Conservation (phyloP, 2,113 vertebrate genomes). For the Mastomys natalensis region DNA sequence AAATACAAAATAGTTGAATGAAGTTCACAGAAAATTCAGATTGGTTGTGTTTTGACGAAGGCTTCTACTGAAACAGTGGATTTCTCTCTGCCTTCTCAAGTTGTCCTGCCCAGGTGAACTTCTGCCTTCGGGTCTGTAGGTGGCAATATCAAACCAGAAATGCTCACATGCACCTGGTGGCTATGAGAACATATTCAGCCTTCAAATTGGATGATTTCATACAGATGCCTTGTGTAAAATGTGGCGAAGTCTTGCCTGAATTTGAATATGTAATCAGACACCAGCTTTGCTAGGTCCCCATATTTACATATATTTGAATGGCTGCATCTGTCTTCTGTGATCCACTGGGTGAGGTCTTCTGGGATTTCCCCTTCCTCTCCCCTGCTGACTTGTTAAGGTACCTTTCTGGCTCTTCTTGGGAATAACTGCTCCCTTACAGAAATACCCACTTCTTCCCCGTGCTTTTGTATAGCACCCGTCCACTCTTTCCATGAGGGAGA, state of each 20-base stretch:
- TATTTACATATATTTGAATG: conserved; percentile 76
- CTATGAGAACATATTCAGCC: not conserved
- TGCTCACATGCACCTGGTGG: not conserved
- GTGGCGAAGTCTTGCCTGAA: not conserved
- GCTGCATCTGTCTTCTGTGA: conserved; percentile 21
- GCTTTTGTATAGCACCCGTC: not conserved
- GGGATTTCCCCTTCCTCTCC: conserved; percentile 76
- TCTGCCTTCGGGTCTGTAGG: conserved; percentile 62
- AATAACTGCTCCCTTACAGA: conserved; percentile 64
- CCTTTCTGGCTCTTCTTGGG: conserved; percentile 65
- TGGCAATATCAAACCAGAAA: conserved; percentile 71
- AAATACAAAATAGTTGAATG: not conserved
- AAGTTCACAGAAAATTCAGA: conserved; percentile 30
- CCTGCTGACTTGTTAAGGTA: conserved; percentile 56
- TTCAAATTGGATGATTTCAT: conserved; percentile 6
- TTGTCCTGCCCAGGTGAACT: conserved; percentile 37
- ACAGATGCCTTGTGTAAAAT: conserved; percentile 40
- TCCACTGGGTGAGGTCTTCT: conserved; percentile 48
- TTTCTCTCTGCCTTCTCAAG: not conserved
- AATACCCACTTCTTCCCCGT: conserved; percentile 45
- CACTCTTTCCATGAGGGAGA: not conserved
- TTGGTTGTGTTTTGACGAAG: not conserved
- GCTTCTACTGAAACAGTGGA: not conserved
- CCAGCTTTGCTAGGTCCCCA: not conserved
- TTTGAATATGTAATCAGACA: conserved; percentile 55